Conservation (phyloP, 1,140 invertebrate species). For the Apocrypta bakeri region DNA sequence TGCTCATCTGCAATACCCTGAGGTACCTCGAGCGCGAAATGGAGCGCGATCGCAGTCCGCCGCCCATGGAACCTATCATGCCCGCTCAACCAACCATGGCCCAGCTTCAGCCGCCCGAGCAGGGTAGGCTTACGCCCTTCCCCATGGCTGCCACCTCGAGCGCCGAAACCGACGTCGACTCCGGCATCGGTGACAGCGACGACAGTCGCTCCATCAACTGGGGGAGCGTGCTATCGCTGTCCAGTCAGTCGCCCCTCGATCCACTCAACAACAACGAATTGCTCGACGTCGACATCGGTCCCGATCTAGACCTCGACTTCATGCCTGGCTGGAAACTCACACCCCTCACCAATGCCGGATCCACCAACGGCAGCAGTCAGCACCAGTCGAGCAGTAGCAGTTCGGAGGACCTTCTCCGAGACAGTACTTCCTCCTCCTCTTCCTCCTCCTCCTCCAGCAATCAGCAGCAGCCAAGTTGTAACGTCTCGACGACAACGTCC, state of each 20-base stretch:
- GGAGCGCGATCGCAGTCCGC: slow-evolving; percentile 81
- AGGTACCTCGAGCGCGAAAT: slow-evolving; percentile 93
- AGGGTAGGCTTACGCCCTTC: slow-evolving; percentile 79
- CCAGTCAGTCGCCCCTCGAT: slow-evolving; percentile 88
- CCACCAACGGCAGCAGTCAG: slow-evolving; percentile 59
- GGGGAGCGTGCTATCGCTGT: slow-evolving; percentile 91
- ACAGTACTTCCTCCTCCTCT: slow-evolving; percentile 40
- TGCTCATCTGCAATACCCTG: slow-evolving; percentile 95
- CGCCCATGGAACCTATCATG: slow-evolving; percentile 68
- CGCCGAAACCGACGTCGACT: slow-evolving; percentile 80
- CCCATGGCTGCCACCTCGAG: slow-evolving; percentile 73
- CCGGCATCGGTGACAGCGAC: slow-evolving; percentile 86
- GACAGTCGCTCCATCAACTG: slow-evolving; percentile 87
- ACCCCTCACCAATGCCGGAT: slow-evolving; percentile 70
- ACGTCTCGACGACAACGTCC: slow-evolving; percentile 52
- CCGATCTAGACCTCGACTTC: slow-evolving; percentile 76
- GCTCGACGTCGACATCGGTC: slow-evolving; percentile 77
- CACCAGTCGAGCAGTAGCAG: slow-evolving; percentile 51
- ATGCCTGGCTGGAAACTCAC: slow-evolving; percentile 79
- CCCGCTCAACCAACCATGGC: slow-evolving; percentile 69
- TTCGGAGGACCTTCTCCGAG: slow-evolving; percentile 43
- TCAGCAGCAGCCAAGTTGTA: slow-evolving; percentile 57
- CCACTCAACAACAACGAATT: slow-evolving; percentile 87
- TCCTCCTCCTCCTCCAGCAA: slow-evolving; percentile 49
- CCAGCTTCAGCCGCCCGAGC: slow-evolving; percentile 72